phyloP scores from a whole-genome alignment of 2,888 invertebrate genomes.

The Stenichneumon culpator region DNA sequence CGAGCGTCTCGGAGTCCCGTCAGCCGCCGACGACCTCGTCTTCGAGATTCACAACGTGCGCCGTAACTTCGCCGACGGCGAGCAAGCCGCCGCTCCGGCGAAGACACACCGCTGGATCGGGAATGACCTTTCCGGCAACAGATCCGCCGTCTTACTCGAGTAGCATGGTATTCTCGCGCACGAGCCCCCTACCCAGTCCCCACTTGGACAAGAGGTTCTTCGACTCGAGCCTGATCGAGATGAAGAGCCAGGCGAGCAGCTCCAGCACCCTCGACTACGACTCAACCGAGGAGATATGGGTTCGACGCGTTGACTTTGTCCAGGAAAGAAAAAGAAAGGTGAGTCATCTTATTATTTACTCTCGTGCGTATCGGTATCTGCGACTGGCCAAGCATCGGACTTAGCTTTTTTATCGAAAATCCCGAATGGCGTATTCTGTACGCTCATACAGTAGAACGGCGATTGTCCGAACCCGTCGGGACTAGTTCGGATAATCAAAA shows the following conservation, averaged over 20 bases:
- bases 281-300: constrained; percentile 90
- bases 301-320: constrained; percentile 87
- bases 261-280: constrained; percentile 87
- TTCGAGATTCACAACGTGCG: constrained; percentile 81
- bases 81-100: constrained; percentile 81
- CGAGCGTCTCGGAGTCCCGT: constrained; percentile 76
- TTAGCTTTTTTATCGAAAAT: no score
- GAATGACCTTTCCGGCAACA: constrained; percentile 83
- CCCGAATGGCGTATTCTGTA: no score
- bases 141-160: constrained; percentile 83
- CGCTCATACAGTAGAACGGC: no score
- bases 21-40: constrained; percentile 66
- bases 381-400: no score
- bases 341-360: constrained; percentile 79
- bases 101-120: constrained; percentile 82
- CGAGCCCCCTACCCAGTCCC: constrained; percentile 87
- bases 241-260: constrained; percentile 91
- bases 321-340: constrained; percentile 86
- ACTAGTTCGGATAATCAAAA: no score
- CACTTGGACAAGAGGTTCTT: constrained; percentile 93
- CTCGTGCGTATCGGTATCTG: neutral
- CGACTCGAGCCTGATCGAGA: constrained; percentile 93
- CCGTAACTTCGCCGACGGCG: constrained; percentile 82
- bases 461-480: no score
- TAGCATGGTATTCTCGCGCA: constrained; percentile 83